Conservation (phyloP, 2,888 invertebrate species). For the Crocallis elinguaria region DNA sequence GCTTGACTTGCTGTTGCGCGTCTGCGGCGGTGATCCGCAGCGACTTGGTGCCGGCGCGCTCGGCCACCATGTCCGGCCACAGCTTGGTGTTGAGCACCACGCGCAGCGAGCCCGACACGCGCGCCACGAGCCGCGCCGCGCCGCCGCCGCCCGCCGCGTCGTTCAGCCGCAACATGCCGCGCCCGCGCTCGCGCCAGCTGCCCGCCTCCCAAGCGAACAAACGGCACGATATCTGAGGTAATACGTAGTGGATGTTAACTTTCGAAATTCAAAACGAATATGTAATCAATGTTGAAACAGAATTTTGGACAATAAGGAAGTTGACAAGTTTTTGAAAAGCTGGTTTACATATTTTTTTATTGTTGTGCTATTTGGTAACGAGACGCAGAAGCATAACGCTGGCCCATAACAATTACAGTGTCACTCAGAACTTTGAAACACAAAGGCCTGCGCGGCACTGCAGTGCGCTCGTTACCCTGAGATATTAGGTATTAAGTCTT, state of each 20-base stretch:
- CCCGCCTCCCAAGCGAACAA: slow-evolving; percentile 95
- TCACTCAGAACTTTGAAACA: too few species aligned
- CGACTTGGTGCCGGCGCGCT: slow-evolving; percentile 94
- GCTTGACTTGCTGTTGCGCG: slow-evolving; percentile 91
- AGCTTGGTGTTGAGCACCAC: slow-evolving; percentile 96
- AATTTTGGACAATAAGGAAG: too few species aligned
- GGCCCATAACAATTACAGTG: too few species aligned
- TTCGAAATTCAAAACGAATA: too few species aligned
- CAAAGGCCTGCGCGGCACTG: too few species aligned
- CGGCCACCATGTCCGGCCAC: slow-evolving; percentile 96
- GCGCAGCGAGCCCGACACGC: slow-evolving; percentile 94
- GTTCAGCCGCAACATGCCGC: slow-evolving; percentile 95
- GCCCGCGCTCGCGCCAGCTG: slow-evolving; percentile 96
- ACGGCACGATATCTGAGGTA: slow-evolving; percentile 89
- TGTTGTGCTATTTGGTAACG: too few species aligned
- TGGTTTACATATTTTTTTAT: too few species aligned
- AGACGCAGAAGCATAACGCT: too few species aligned
- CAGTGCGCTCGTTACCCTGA: too few species aligned
- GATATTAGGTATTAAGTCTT: too few species aligned
- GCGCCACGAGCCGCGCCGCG: slow-evolving; percentile 91
- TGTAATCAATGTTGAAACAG: too few species aligned
- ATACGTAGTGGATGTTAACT: neutral
- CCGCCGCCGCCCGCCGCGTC: slow-evolving; percentile 82
- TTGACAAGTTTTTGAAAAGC: too few species aligned
- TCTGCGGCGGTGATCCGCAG: slow-evolving; percentile 95